Base-by-base conservation (phyloP, 2,888 invertebrate species). In the Rhimphoctona megacephalus region DNA sequence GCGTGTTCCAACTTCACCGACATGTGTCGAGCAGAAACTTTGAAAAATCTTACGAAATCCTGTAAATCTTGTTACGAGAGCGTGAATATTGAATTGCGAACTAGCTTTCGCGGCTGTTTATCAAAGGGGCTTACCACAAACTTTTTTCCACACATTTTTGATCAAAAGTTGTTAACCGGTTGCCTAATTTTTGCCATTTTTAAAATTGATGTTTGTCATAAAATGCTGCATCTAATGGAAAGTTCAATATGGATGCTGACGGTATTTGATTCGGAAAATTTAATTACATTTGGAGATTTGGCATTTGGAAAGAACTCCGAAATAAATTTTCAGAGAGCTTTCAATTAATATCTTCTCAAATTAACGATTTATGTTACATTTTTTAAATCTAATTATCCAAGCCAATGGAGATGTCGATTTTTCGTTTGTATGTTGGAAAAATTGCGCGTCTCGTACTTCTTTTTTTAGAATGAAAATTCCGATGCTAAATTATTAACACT, bases 11-110 rank as follows among this genome's bases (percentile, higher is more conserved):
- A 69, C 81, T 85, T 64, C 54, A 14, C 33, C 72, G 77, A 83
- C 86, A 88, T 85, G 86, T 88, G 86, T 81, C 52, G 64, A 39
- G 46, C 81, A 77, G 76, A 81, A 84, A 88, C 64, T 78, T 85
- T n/a, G 66, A 39, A 76, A 80, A 80, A 73, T 80, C 22, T 69
- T 14, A 14, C 46, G 70, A 79, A 57, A 30, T 6, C 33, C 14
- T 19, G 61, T 61, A 80, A 84, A 84, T 84, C 84, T 80, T 49
- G 57, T 69, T 64, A 54, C 54, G 54, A 22, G 39, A 72, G 19
- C 17, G 66, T 8, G 54, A 43, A 54, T 66, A n/a, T 39, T 49
- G 73, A 22, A 54, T 67, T n/a, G 54, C 78, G 39, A 52, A 66
- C n/a, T 64, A 25, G 46, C 8, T 11, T 22, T 66, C 36, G 25